phyloP scores from a whole-genome alignment of 2,113 vertebrate species.

The Pionites leucogaster region DNA sequence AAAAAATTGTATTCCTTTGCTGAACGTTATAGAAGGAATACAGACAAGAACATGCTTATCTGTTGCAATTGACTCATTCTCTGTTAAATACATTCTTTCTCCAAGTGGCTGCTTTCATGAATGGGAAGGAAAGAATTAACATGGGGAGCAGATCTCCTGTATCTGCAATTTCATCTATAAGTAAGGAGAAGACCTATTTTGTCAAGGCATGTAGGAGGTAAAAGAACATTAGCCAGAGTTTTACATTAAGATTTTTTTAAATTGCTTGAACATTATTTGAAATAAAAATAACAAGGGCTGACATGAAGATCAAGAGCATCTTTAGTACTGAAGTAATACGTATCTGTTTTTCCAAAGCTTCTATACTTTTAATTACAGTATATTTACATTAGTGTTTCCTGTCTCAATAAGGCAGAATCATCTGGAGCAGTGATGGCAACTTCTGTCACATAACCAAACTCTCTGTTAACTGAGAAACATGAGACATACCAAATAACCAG shows the following conservation, averaged over 20 bases:
- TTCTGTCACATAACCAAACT: neutral
- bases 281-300: neutral
- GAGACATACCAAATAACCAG: neutral
- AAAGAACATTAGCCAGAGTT: neutral
- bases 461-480: neutral
- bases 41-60: neutral
- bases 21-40: neutral
- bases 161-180: neutral
- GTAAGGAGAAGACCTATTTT: neutral
- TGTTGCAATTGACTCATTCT: neutral
- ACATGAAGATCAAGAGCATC: neutral
- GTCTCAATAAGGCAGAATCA: neutral
- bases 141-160: neutral
- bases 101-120: neutral
- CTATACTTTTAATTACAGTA: neutral
- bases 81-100: neutral
- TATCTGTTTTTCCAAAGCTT: neutral
- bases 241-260: neutral
- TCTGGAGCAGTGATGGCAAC: neutral
- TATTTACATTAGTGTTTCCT: neutral
- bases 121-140: neutral
- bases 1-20: neutral
- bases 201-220: neutral
- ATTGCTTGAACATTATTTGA: neutral
- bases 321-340: neutral